Base-by-base conservation (phyloP, 2,113 vertebrate genomes). In the Brachyhypopomus gauderio region DNA sequence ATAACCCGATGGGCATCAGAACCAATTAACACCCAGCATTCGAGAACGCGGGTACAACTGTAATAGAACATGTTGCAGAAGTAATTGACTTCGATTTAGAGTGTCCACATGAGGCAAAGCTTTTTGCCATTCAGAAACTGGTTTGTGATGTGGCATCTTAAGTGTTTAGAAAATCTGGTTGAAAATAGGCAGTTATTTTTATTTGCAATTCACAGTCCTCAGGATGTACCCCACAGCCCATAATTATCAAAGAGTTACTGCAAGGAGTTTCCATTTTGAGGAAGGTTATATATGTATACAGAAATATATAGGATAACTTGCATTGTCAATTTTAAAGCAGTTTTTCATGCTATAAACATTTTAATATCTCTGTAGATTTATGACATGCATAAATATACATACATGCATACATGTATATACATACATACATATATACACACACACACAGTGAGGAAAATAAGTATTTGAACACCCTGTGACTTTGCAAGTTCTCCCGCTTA, bases 71-170 rank as follows among this genome's bases (percentile, higher is more conserved):
- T 45, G 36, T n/a, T 48, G 63, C 41, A 67, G 19, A 22, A 66
- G 41, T 52, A 77, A 77, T 77, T 77, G 75, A 77, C 66, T 77
- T 77, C 17, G 60, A 77, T 77, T 30, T n/a, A 52, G n/a, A 64
- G 48, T 6, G 30, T 30, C 36, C 30, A 19, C 25, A 25, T 60
- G 66, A 66, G 41, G 16, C 25, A 55, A 20, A 1, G 62, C 58
- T 60, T 45, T 27, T 23, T 27, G 74, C 36, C 17, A 4, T 62
- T 22, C 59, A 19, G 14, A 20, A 11, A 77, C 52, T 64, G 59
- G 48, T 77, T 77, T 77, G 62, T 77, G 23, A 45, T 22, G 23
- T 60, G 62, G 41, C n/a, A 62, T 62, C 62, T 36, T 45, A 17
- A 76, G 59, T 14, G 45, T 52, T 52, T 52, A 25, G 74, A 76